Base-by-base conservation (phyloP, 2,113 vertebrate species). In the Eonycteris spelaea region DNA sequence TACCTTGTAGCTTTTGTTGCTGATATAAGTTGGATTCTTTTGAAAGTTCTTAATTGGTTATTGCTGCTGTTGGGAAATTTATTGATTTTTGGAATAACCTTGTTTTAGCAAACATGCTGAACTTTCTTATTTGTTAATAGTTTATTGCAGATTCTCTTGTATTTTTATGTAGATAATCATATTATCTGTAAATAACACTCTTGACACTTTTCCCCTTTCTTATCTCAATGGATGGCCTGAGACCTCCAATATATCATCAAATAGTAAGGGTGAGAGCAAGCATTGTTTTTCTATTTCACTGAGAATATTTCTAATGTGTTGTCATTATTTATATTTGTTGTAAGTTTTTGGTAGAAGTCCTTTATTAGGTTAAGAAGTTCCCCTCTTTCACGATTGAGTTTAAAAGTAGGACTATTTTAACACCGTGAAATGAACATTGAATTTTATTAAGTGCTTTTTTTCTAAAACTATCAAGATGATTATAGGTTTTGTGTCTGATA, bases 381-480 rank as follows among this genome's bases (percentile, higher is more conserved):
- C 51, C 65, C 87, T 87, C 63, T 87, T 53, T 83, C 15, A 70
- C 35, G 71, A 28, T 38, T 91, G 74, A 92, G 43, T 86, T 82
- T 88, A 86, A 96, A 95, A 95, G 48, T 33, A 89, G 68, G 24
- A 88, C 57, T 86, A 82, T 78, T 97, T 90, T 82, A 14, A 94
- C 95, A 88, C 19, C 21, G 59, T 77, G 61, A 93, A 85, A 59
- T 95, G 43, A 92, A 75, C 71, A 83, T 30, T 89, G 51, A 93
- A 53, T 78, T 73, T 87, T 91, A 77, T 80, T 90, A 85, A 88
- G 61, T 73, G 7, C 24, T 73, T 92, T 96, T 92, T 96, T 94
- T 45, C 43, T 91, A 30, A 82, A 84, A 89, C 26, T 53, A 26
- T n/a, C 40, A 65, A 90, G 57, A 75, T 87, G 75, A 57, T 92